Conservation (phyloP, 1,140 invertebrate species). For the Papilio xuthus region DNA sequence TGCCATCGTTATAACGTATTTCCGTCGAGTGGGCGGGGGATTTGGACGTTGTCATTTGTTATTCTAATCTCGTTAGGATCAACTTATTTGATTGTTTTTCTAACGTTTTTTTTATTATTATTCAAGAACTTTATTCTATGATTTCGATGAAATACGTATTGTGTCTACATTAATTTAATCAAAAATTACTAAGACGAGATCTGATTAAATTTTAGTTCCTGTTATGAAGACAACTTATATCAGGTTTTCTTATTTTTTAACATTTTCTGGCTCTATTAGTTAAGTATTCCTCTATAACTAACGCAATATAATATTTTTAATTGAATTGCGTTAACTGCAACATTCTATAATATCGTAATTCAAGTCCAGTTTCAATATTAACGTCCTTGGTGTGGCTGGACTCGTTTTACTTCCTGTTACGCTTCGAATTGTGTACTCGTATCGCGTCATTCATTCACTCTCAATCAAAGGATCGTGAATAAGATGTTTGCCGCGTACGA, state of each 20-base stretch:
- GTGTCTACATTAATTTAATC: background rate
- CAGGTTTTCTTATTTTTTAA: background rate
- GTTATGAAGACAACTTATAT: background rate
- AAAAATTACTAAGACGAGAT: background rate
- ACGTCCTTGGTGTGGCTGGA: conserved; percentile 75
- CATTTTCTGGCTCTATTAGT: background rate
- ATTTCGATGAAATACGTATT: background rate
- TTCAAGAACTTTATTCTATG: background rate
- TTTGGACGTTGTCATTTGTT: conserved; percentile 35
- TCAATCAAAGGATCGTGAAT: conserved; percentile 77
- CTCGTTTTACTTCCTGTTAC: conserved; percentile 76
- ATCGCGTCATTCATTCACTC: conserved; percentile 76
- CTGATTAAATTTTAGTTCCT: background rate
- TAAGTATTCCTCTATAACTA: background rate
- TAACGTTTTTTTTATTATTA: background rate
- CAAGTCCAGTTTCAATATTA: conserved; percentile 63
- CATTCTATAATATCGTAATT: conserved; percentile 44
- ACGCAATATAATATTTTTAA: background rate
- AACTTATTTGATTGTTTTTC: background rate
- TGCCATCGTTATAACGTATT: conserved; percentile 21
- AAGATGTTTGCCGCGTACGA: conserved; percentile 72
- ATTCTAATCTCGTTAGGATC: conserved; percentile 34
- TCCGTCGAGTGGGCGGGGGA: conserved; percentile 31
- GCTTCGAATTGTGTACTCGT: conserved; percentile 67
- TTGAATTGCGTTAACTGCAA: background rate